These are phyloP conservation scores for Agonopterix alstromeriana DNA, from an alignment of 2,888 invertebrate species.

Conservation along the genomic window DNA sequence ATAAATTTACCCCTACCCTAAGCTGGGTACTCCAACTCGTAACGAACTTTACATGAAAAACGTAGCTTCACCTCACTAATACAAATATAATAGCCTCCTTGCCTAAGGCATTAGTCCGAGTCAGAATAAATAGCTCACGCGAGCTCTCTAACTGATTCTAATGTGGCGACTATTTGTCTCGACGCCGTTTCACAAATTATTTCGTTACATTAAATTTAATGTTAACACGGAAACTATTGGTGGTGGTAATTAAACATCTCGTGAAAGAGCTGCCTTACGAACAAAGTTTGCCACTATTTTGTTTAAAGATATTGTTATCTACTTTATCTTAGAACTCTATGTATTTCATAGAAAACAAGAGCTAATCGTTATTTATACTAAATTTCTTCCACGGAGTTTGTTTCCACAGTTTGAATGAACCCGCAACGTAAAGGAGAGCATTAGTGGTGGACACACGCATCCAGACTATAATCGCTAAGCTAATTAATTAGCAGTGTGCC, in stretches of 20 bases:
- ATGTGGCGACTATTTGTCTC: constrained; percentile 28
- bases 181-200: constrained; percentile 34
- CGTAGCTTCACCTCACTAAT: constrained; percentile 23
- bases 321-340: no score
- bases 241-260: constrained; percentile 24
- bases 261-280: constrained; percentile 11
- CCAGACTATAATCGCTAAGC: constrained; percentile 30
- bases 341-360: no score
- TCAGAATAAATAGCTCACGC: constrained; percentile 19
- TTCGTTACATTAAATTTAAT: constrained; percentile 44
- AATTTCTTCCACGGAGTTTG: no score
- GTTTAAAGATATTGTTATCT: no score
- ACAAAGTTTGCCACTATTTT: no score
- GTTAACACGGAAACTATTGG: constrained; percentile 31
- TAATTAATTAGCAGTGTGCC: constrained; percentile 43
- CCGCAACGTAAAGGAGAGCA: no score
- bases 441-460: neutral
- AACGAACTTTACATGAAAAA: constrained; percentile 8
- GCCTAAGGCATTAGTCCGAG: constrained; percentile 34
- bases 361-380: no score
- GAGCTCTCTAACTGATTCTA: constrained; percentile 48
- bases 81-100: constrained; percentile 37
- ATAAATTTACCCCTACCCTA: no score
- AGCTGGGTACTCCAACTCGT: no score
- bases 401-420: no score